Evolutionary conservation across 2,888 invertebrate genomes (phyloP).

Genomic region (Callimorpha dominula): DNA sequence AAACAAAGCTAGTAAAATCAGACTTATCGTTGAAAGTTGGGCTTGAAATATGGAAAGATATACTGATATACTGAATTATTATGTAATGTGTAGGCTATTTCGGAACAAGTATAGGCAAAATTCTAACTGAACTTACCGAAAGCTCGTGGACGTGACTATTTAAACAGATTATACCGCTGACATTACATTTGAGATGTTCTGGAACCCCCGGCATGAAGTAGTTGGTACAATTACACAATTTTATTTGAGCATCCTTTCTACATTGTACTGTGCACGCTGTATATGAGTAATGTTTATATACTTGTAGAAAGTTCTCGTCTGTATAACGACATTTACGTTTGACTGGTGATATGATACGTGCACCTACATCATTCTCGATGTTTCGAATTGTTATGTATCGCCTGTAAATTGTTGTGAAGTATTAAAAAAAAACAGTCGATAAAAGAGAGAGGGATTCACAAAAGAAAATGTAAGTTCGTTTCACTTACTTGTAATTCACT

Average conservation of each 20-base stretch:
- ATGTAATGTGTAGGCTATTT: neutral
- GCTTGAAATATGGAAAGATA: no score
- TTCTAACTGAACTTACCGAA: slow-evolving; percentile 74
- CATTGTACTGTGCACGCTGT: slow-evolving; percentile 92
- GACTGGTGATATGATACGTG: slow-evolving; percentile 86
- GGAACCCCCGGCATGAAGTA: slow-evolving; percentile 90
- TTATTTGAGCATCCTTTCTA: slow-evolving; percentile 89
- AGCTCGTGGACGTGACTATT: slow-evolving; percentile 88
- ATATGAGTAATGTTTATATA: slow-evolving; percentile 89
- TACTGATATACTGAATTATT: no score
- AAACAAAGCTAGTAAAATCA: no score
- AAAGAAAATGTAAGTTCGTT: neutral
- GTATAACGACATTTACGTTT: slow-evolving; percentile 92
- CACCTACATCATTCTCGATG: slow-evolving; percentile 90
- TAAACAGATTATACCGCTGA: slow-evolving; percentile 89
- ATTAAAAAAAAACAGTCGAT: neutral
- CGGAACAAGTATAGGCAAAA: neutral
- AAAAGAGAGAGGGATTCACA: neutral
- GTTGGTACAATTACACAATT: slow-evolving; percentile 89
- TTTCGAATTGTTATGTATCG: slow-evolving; percentile 87
- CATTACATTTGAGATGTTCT: slow-evolving; percentile 86
- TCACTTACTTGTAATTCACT: slow-evolving; percentile 81
- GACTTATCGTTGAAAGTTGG: no score
- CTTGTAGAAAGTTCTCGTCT: slow-evolving; percentile 87
- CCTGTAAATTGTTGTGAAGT: slow-evolving; percentile 58